Base-by-base conservation (phyloP, 2,797 vertebrate species). In the Austrolebias charrua region DNA sequence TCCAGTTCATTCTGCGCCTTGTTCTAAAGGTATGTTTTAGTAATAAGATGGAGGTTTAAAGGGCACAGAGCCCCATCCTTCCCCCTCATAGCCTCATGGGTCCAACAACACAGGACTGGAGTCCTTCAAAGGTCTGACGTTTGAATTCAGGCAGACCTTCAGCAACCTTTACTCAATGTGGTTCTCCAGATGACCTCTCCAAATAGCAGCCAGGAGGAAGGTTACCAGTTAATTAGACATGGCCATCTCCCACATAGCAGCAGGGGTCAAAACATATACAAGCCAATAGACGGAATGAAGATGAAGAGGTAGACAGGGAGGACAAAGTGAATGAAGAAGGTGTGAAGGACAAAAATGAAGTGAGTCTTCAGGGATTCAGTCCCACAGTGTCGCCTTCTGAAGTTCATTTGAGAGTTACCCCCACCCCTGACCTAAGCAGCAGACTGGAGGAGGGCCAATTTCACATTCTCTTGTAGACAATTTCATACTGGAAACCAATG, bases 141-240 rank as follows among this genome's bases (percentile, higher is more conserved):
- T 45, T 65, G 48, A 58, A 68, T 69, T 46, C 55, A 51, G n/a
- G 58, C 57, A 66, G 44, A 66, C 66, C 57, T 47, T 59, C 44
- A 72, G 53, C 35, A 42, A 65, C 60, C 56, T 66, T 56, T 35
- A 72, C 71, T 48, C 55, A 13, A 53, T 58, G 56, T 8, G 15
- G 62, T 55, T 56, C 55, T 73, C 55, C 55, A 44, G 60, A 7
- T 66, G 75, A 71, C 69, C 50, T 61, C 51, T 56, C 46, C 72
- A 66, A 69, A 68, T 60, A 50, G 49, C 45, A 18, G 31, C 55
- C 42, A n/a, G 58, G 63, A 71, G 56, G 56, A 87, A 85, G 84
- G 86, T 90, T 78, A 84, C n/a, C 0, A 0, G 16, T 88, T 75
- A 84, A 86, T 89, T 80, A 89, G 86, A 79, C 68, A 86, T 88